These are phyloP conservation scores for Gadus macrocephalus DNA, from an alignment of 2,113 vertebrate species.

Conservation along the genomic window DNA sequence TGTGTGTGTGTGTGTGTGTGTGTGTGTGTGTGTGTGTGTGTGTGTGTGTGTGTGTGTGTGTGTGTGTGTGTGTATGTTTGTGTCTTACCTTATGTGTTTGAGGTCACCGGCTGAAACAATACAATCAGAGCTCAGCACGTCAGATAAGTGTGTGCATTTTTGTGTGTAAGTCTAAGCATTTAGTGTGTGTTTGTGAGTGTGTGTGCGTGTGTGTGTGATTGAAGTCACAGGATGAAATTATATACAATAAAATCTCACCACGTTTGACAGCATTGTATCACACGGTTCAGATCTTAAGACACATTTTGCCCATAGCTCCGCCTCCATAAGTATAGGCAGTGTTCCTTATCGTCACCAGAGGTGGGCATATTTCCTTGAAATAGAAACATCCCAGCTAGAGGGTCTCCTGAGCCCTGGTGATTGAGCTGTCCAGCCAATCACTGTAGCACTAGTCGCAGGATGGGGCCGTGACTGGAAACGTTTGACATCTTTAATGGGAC, in stretches of 20 bases:
- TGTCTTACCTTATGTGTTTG: background rate
- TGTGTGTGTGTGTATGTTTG: background rate
- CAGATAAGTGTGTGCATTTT: background rate
- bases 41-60: too few relatives aligned
- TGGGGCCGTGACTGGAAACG: slow-evolving; percentile 25
- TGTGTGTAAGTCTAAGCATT: too few relatives aligned
- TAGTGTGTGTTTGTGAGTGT: too few relatives aligned
- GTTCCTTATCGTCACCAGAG: background rate
- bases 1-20: background rate
- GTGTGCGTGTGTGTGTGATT: background rate
- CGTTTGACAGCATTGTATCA: too few relatives aligned
- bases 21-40: too few relatives aligned
- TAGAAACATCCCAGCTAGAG: background rate
- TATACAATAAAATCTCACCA: too few relatives aligned
- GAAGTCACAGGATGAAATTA: too few relatives aligned
- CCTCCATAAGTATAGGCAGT: background rate
- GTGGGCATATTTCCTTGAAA: background rate
- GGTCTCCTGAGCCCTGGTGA: background rate
- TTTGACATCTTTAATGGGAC: slow-evolving; percentile 35
- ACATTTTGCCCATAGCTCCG: background rate
- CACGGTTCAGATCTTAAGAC: too few relatives aligned
- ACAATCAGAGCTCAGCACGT: too few relatives aligned
- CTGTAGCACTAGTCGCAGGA: background rate
- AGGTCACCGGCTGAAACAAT: too few relatives aligned
- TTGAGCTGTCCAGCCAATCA: background rate